Base-by-base conservation (phyloP, 2,113 vertebrate genomes). In the Heterochromis multidens region DNA sequence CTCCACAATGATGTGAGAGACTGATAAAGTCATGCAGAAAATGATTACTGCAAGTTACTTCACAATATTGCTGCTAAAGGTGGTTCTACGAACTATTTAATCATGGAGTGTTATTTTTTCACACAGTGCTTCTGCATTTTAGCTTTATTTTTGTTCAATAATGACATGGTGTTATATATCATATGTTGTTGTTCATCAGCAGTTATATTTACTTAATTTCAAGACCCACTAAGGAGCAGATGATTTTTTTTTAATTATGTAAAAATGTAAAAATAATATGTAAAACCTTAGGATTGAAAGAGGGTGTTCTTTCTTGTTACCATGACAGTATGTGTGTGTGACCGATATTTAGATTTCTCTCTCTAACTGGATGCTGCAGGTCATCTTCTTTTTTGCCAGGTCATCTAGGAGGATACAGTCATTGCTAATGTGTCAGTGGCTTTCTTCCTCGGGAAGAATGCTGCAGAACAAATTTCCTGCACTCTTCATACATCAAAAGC, bases 401-500 rank as follows among this genome's bases (percentile, higher is more conserved):
- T 91, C 87, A 79, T 84, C 74, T 65, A 46, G 56, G 79, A 83
- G 77, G 81, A 88, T 83, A 70, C 6, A 25, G 62, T 92, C 83
- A 88, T 80, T 59, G 35, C 62, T 43, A 85, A 83, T 40, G 6
- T 80, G 78, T 91, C 82, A 87, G 56, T 56, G 63, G 57, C 37
- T 78, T 80, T 59, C 52, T 58, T 77, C 81, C 83, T 79, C n/a
- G 0, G 33, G 77, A 37, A 63, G 61, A 62, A 9, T 2, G 63
- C 60, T 1, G 5, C 21, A 40, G 63, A 84, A 89, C 35, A 80
- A 79, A 91, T 87, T 77, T 80, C 79, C 49, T 1, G 0, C 17
- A 43, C 57, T 60, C 70, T 91, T 88, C 90, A 92, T 88, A 85
- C 63, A 91, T 93, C 86, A 87, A 49, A 74, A 77, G 52, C 23